Evolutionary conservation across 2,888 invertebrate species (phyloP).

Genomic region (Argyresthia albistria): DNA sequence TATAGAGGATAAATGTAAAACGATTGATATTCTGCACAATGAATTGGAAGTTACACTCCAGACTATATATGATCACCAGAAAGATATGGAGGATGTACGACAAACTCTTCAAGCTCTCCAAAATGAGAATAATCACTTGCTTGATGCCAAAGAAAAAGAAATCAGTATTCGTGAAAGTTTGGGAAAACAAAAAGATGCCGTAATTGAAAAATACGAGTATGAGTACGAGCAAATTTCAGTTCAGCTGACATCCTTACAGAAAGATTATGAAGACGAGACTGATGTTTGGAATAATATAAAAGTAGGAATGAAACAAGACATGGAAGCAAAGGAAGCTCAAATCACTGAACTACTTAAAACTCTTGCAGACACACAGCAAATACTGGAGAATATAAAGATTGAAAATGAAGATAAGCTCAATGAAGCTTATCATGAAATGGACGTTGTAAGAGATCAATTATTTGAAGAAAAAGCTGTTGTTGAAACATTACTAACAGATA

Average conservation of each 20-base stretch:
- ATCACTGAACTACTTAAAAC: constrained; percentile 15
- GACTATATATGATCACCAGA: neutral
- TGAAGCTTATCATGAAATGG: constrained; percentile 2
- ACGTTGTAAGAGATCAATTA: neutral
- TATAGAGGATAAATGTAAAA: neutral
- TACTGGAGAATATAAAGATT: neutral
- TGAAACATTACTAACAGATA: constrained; percentile 18
- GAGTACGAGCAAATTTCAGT: constrained; percentile 19
- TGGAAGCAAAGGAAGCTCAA: constrained; percentile 21
- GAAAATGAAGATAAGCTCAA: neutral
- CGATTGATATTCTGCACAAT: neutral
- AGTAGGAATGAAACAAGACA: constrained; percentile 18
- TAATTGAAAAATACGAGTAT: constrained; percentile 29
- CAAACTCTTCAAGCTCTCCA: neutral
- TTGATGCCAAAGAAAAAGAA: constrained; percentile 30
- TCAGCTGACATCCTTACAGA: constrained; percentile 22
- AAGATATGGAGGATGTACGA: neutral
- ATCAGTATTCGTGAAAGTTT: constrained; percentile 29
- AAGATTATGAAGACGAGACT: constrained; percentile 25
- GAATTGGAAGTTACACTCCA: neutral
- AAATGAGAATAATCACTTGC: constrained; percentile 25
- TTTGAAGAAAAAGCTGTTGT: constrained; percentile 9
- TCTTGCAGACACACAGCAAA: neutral
- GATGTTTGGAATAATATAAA: constrained; percentile 25
- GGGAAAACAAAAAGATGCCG: constrained; percentile 30